Evolutionary conservation across 1,140 invertebrate species (phyloP).

Genomic region (Pseudachorutes palmiensis): DNA sequence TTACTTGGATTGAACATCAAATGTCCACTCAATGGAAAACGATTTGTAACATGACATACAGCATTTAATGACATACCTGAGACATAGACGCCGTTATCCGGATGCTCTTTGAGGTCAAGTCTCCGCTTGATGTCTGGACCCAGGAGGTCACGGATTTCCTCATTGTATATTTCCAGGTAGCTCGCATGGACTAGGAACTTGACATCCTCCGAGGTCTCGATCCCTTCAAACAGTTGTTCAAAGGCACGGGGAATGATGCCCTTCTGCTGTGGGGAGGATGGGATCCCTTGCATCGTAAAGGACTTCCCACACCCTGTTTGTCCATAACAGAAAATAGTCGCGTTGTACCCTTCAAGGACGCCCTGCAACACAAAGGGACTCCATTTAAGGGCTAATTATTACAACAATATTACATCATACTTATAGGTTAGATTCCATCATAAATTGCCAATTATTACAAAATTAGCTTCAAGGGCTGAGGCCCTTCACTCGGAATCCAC

Average conservation of each 20-base stretch:
- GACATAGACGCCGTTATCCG: constrained; percentile 73
- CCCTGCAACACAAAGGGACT: constrained; percentile 47
- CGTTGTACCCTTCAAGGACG: constrained; percentile 77
- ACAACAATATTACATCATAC: no score
- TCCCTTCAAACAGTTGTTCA: constrained; percentile 87
- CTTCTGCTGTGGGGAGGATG: constrained; percentile 45
- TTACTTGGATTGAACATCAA: no score
- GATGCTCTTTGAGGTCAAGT: constrained; percentile 69
- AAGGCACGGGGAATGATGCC: constrained; percentile 80
- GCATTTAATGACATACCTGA: no score
- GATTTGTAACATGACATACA: no score
- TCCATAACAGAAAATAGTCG: constrained; percentile 78
- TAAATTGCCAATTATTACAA: no score
- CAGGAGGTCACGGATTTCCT: constrained; percentile 70
- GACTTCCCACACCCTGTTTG: constrained; percentile 63
- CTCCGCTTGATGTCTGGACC: constrained; percentile 57
- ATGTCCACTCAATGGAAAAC: no score
- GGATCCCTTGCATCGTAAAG: constrained; percentile 70
- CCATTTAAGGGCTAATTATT: background rate
- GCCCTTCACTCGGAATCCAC: constrained; percentile 10
- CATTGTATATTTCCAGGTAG: constrained; percentile 90
- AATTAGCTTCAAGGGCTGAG: no score
- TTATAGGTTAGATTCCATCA: no score
- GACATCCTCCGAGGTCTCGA: constrained; percentile 65
- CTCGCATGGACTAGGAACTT: constrained; percentile 84